Conservation (phyloP, 1,140 invertebrate genomes). For the Zaprionus davidi region DNA sequence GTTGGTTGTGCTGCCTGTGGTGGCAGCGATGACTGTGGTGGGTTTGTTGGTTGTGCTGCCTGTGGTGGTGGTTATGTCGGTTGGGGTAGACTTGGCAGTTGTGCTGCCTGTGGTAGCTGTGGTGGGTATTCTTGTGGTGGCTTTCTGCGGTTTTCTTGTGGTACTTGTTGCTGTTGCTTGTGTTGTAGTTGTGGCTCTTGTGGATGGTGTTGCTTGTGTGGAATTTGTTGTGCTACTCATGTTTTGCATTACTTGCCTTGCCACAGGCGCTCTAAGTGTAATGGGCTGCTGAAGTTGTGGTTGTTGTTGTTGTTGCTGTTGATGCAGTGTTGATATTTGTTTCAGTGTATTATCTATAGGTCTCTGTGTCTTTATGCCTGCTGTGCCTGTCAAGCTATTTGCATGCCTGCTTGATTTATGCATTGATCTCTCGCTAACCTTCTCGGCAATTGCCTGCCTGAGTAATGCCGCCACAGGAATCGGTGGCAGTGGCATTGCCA, state of each 20-base stretch:
- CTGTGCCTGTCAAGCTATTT: constrained; percentile 9
- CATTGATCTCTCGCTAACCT: constrained; percentile 44
- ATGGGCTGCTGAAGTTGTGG: constrained; percentile 17
- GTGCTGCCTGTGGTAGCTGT: constrained; percentile 11
- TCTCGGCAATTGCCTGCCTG: constrained; percentile 27
- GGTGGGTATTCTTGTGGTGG: constrained; percentile 15
- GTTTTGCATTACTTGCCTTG: not conserved
- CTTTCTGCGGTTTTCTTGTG: constrained; percentile 3
- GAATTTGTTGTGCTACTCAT: not conserved
- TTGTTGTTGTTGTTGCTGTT: not conserved
- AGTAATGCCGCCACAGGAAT: constrained; percentile 26
- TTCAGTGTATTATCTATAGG: constrained; percentile 14
- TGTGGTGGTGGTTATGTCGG: constrained; percentile 6
- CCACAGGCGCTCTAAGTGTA: not conserved
- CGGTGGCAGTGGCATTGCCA: not conserved
- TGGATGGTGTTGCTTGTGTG: not conserved
- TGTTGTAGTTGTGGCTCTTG: not conserved
- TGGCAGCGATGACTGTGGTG: not conserved
- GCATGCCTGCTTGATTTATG: constrained; percentile 57
- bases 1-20: not conserved
- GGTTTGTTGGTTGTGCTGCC: not conserved
- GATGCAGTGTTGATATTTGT: constrained; percentile 17
- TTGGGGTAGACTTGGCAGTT: too few species aligned
- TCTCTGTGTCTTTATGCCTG: constrained; percentile 8
- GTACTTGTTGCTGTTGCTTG: not conserved